phyloP scores from a whole-genome alignment of 2,888 invertebrate species.

The Diploptera punctata region DNA sequence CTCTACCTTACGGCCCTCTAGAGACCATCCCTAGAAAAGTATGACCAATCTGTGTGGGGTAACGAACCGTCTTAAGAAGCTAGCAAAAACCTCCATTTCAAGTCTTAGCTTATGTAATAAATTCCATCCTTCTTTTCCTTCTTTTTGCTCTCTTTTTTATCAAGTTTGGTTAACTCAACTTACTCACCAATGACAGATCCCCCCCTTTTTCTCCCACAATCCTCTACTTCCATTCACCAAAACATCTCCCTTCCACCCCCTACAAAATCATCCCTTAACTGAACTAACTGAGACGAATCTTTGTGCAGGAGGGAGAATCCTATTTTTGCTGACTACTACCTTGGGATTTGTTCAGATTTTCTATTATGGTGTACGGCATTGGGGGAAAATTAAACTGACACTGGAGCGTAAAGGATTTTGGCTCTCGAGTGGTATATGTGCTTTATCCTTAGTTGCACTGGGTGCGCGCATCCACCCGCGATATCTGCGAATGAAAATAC shows the following conservation, averaged over 20 bases:
- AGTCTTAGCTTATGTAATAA: slow-evolving; percentile 31
- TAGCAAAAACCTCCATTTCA: slow-evolving; percentile 28
- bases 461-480: too few relatives aligned
- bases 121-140: slow-evolving; percentile 31
- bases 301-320: slow-evolving; percentile 40
- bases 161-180: slow-evolving; percentile 43
- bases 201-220: slow-evolving; percentile 18
- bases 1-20: background rate
- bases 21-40: slow-evolving; percentile 17
- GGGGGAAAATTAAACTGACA: slow-evolving; percentile 48
- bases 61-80: slow-evolving; percentile 39
- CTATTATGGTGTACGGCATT: slow-evolving; percentile 43
- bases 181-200: slow-evolving; percentile 33
- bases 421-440: slow-evolving; percentile 5
- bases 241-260: background rate
- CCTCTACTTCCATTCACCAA: background rate
- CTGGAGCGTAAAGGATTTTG: slow-evolving; percentile 46
- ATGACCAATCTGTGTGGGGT: slow-evolving; percentile 43
- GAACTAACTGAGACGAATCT: slow-evolving; percentile 28
- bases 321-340: slow-evolving; percentile 45
- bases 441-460: too few relatives aligned
- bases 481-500: too few relatives aligned
- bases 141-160: slow-evolving; percentile 35
- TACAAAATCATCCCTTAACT: slow-evolving; percentile 35
- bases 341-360: slow-evolving; percentile 44